Evolutionary conservation across 2,113 vertebrate species (phyloP).

Genomic region (Mus musculus): GRCm39 chr14:28202001-28202500

Average conservation of each 20-base stretch:
- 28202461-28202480: not conserved
- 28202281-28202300: no score
- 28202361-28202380: not conserved
- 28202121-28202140: not conserved
- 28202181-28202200: not conserved
- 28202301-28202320: not conserved
- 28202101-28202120: not conserved
- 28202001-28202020: not conserved
- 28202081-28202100: not conserved
- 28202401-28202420: not conserved
- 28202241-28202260: not conserved
- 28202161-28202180: not conserved
- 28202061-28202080: not conserved
- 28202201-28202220: not conserved
- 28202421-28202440: not conserved
- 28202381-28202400: not conserved
- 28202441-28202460: not conserved
- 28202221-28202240: not conserved
- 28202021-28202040: not conserved
- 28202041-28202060: not conserved
- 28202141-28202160: not conserved
- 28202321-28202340: not conserved
- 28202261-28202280: not conserved
- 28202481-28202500: not conserved
- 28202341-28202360: not conserved